Evolutionary conservation across 2,797 vertebrate genomes (phyloP).

Genomic region (Triplophysa bombifrons): DNA sequence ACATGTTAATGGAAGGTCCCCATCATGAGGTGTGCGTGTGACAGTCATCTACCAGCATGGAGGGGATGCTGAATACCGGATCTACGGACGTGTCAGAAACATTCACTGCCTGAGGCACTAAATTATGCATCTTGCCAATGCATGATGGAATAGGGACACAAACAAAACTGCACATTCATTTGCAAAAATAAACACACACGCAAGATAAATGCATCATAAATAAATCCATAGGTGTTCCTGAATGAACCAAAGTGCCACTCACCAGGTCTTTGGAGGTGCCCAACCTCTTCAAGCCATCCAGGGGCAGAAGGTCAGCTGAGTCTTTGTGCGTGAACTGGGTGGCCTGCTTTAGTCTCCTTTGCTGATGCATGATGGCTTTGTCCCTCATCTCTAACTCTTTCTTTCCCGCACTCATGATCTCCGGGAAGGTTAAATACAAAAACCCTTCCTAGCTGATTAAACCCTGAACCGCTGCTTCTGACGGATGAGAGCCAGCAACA

Average conservation of each 20-base stretch:
- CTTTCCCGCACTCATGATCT: slow-evolving; percentile 78
- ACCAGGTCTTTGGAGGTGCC: slow-evolving; percentile 96
- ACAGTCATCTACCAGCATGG: slow-evolving; percentile 27
- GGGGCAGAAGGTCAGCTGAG: slow-evolving; percentile 94
- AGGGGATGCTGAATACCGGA: background rate
- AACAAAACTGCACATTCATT: background rate
- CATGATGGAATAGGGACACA: slow-evolving; percentile 4
- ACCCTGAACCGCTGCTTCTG: background rate
- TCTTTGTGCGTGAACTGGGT: slow-evolving; percentile 96
- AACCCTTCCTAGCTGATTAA: background rate
- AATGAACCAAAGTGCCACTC: slow-evolving; percentile 65
- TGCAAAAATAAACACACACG: background rate
- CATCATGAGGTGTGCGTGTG: slow-evolving; percentile 7
- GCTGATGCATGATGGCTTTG: slow-evolving; percentile 90
- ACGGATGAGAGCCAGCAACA: slow-evolving; percentile 1
- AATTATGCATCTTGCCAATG: slow-evolving; percentile 12
- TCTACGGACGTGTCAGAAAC: slow-evolving; percentile 35
- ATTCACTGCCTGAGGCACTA: slow-evolving; percentile 2
- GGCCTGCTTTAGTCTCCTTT: slow-evolving; percentile 91
- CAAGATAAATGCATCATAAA: background rate
- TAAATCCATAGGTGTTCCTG: background rate
- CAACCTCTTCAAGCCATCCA: slow-evolving; percentile 92
- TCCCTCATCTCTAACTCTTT: slow-evolving; percentile 84
- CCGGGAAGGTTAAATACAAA: background rate
- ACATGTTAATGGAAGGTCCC: background rate